Base-by-base conservation (phyloP, 2,888 invertebrate species). In the Vannuccia rotundouncinata region DNA sequence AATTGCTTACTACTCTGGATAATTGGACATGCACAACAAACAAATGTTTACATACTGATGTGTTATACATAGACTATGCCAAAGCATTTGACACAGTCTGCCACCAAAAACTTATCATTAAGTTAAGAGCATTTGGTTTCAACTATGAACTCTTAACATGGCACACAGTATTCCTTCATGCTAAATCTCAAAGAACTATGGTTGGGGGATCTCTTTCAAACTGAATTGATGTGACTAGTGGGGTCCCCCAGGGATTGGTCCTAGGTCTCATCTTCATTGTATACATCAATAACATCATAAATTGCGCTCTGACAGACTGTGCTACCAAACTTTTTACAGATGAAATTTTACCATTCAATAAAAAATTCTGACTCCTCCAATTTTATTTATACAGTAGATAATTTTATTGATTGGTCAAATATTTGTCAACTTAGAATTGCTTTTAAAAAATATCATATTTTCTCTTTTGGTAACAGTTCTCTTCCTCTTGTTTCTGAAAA, bases 101-200 rank as follows among this genome's bases (percentile, higher is more conserved):
- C 27, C 73, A 73, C 73, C 73, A 27, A 73, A 73, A 73, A 27
- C 22, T 73, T 5, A n/a, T 73, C 22, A 73, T 73, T 27, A 73
- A 73, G 27, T 22, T 73, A 27, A 73, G 73, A n/a, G 73, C 22
- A 27, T 73, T 73, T 73, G 73, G 73, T n/a, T n/a, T 73, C 73
- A 73, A 73, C 22, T 73, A 73, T 27, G 73, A 73, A 27, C 27
- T 73, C 22, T 10, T 73, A 27, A 27, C 22, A 73, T 73, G 73
- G 73, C 45, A 10, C 45, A 45, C 45, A 10, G 45, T 17, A 45
- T 45, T 45, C 45, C 45, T 45, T 45, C 45, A 45, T 45, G 45
- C 10, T 5, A 45, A 17, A 17, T 45, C 45, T 45, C 45, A 45
- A 45, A 45, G 45, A 45, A 45, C 45, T 45, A 45, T 45, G 45